These are phyloP conservation scores for Metridium senile DNA, from an alignment of 92 coral and sea anemone genomes.

Conservation along the genomic window DNA sequence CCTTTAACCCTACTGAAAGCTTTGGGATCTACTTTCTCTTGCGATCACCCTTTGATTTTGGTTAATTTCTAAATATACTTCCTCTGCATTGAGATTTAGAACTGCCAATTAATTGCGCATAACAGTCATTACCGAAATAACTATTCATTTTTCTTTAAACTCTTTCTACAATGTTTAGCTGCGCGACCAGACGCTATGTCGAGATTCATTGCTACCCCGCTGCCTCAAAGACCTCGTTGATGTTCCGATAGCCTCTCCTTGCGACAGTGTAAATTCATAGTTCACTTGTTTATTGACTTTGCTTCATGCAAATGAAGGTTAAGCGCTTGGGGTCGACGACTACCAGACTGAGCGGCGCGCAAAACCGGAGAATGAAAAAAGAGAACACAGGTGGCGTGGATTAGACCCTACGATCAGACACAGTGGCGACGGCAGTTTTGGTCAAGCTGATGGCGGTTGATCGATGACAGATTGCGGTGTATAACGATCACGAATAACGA, in stretches of 20 bases:
- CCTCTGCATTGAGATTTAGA: neutral
- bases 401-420: conserved; percentile 15
- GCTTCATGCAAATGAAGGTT: neutral
- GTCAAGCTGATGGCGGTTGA: conserved; percentile 10
- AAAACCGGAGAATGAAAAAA: neutral
- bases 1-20: no score
- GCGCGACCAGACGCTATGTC: neutral
- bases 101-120: no score
- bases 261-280: neutral
- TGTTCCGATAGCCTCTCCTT: neutral
- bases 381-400: conserved; percentile 20
- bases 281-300: neutral
- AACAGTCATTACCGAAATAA: no score
- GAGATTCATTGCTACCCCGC: neutral
- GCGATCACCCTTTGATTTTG: no score
- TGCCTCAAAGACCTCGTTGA: neutral
- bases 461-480: conserved; percentile 48
- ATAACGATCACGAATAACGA: conserved; percentile 1
- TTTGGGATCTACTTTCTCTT: no score
- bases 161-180: no score
- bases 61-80: no score
- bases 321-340: conserved; percentile 10
- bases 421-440: conserved; percentile 16
- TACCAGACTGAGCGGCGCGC: conserved; percentile 21
- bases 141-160: no score